Conservation (phyloP, 2,888 invertebrate genomes). For the Creontiades dilutus region DNA sequence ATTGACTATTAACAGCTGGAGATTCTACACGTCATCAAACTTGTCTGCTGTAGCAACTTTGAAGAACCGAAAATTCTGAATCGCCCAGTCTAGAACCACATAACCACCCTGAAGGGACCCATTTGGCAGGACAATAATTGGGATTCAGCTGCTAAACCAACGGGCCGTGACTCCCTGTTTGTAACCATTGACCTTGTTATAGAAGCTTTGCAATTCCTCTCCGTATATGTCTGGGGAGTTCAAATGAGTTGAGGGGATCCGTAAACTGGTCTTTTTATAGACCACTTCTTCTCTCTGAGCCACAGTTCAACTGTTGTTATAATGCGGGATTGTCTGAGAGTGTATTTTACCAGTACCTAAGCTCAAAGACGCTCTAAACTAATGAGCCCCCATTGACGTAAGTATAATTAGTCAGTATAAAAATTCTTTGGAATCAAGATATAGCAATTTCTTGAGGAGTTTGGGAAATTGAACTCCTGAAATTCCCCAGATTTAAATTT, state of each 20-base stretch:
- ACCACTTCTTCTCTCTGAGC: background rate
- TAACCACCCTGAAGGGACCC: slow-evolving; percentile 20
- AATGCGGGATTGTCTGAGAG: background rate
- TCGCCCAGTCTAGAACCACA: background rate
- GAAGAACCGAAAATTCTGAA: slow-evolving; percentile 10
- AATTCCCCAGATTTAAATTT: too few species aligned
- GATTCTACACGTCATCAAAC: too few species aligned
- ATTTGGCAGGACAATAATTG: slow-evolving; percentile 67
- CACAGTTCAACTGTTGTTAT: slow-evolving; percentile 35
- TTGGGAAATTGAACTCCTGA: too few species aligned
- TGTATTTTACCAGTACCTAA: slow-evolving; percentile 6
- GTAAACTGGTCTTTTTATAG: slow-evolving; percentile 9
- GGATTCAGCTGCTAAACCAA: slow-evolving; percentile 67
- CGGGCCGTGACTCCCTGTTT: slow-evolving; percentile 67
- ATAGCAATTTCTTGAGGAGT: too few species aligned
- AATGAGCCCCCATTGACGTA: background rate
- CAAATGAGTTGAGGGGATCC: background rate
- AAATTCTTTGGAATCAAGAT: too few species aligned
- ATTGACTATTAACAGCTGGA: too few species aligned
- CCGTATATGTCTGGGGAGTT: slow-evolving; percentile 7
- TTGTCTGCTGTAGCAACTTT: background rate
- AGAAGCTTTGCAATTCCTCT: slow-evolving; percentile 49
- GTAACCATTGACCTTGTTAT: slow-evolving; percentile 67
- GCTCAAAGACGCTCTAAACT: background rate
- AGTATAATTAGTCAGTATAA: too few species aligned